Base-by-base conservation (phyloP, 2,797 vertebrate species). In the Betta splendens region DNA sequence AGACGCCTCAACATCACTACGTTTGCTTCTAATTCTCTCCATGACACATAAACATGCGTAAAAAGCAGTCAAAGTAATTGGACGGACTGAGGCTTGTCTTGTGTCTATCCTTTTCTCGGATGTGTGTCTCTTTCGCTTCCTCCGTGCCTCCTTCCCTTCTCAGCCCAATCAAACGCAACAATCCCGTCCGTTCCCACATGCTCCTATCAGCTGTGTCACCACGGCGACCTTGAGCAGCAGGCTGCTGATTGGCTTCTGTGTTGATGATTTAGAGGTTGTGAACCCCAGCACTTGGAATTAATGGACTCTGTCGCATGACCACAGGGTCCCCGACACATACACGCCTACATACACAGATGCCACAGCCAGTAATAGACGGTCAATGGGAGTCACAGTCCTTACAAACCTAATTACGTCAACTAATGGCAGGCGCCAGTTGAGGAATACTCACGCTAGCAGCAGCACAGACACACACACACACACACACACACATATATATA, bases 191-290 rank as follows among this genome's bases (percentile, higher is more conserved):
- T 72, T 77, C 71, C 60, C 47, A 48, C 44, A 57, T 59, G 49
- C 55, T 68, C 50, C 63, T 64, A 46, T 81, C 80, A 60, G 67
- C 68, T 16, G 61, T 51, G 61, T 87, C 72, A 23, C 70, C 54
- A 20, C 7, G 23, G 52, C 21, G 57, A 81, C 81, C 76, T 71
- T 67, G 59, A 72, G 57, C 81, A 66, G 72, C 77, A 68, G 71
- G 76, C 78, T 45, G 67, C 74, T 80, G 85, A 89, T 87, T 90
- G 87, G 85, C 81, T 86, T 85, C 60, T 51, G 49, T 78, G 82
- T 73, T 79, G 82, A 86, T 80, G 79, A 86, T 78, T 75, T 64
- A 45, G 62, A 78, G 87, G 88, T 86, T 57, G 26, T 5, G 47
- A 78, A 76, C 81, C 62, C 25, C 32, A 36, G 55, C 73, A 59